Percentiles rank a stretch among this genome's conserved stretches.
Evolutionary conservation across 2,797 vertebrate species (phyloP).

Genomic region (Meda fulgida): DNA sequence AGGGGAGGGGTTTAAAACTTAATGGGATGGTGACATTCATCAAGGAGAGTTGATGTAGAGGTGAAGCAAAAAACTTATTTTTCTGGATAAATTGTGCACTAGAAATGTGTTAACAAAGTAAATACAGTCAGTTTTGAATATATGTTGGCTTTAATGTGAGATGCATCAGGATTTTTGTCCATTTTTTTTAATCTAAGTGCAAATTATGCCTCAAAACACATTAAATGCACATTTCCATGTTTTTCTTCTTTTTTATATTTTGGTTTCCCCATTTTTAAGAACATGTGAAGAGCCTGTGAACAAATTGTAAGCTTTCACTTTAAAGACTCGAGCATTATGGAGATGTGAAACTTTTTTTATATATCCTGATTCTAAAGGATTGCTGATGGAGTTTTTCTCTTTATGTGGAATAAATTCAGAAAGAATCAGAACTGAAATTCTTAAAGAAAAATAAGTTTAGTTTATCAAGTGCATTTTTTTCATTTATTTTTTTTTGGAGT

Average conservation of each 20-base stretch:
- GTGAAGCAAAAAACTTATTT: background rate
- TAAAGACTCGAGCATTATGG: background rate
- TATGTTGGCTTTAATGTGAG: background rate
- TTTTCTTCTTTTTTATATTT: slow-evolving; percentile 6
- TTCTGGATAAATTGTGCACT: background rate
- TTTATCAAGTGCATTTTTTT: background rate
- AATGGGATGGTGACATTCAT: slow-evolving; percentile 14
- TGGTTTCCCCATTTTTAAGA: background rate
- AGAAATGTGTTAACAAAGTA: slow-evolving; percentile 8
- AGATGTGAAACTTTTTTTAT: background rate
- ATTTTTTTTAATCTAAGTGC: slow-evolving; percentile 2
- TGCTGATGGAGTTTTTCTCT: background rate
- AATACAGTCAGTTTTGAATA: background rate
- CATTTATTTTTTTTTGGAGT: background rate
- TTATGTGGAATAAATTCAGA: background rate
- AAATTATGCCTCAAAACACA: slow-evolving; percentile 10
- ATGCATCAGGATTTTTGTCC: background rate
- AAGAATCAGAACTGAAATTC: background rate
- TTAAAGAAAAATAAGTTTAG: background rate
- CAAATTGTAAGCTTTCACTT: background rate
- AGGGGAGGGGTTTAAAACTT: background rate
- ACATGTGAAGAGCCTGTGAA: slow-evolving; percentile 2
- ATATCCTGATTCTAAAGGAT: background rate
- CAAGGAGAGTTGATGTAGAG: background rate
- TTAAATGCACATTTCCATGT: slow-evolving; percentile 34